These are phyloP conservation scores for Notocelia uddmanniana DNA, from an alignment of 2,888 invertebrate genomes.

Conservation along the genomic window DNA sequence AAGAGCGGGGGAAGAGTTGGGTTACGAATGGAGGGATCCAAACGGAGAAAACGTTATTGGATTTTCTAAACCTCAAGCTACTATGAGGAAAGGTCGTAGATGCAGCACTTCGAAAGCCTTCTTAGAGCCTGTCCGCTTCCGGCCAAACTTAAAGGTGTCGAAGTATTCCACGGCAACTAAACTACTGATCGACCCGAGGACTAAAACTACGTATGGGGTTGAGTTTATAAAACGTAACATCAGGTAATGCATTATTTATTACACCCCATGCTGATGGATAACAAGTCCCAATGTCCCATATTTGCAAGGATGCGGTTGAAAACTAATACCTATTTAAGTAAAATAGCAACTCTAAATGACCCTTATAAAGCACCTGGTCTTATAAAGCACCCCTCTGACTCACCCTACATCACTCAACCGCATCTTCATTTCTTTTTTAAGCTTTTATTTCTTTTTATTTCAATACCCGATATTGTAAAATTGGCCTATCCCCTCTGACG, in stretches of 20 bases:
- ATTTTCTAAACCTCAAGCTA: conserved; percentile 90
- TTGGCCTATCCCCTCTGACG: conserved; percentile 10
- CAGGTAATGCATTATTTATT: conserved; percentile 64
- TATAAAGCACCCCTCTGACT: not conserved
- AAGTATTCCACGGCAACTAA: conserved; percentile 89
- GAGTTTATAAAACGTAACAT: conserved; percentile 88
- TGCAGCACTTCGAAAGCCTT: conserved; percentile 94
- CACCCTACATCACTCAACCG: not conserved
- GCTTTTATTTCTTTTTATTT: conserved; percentile 24
- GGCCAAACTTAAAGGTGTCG: conserved; percentile 90
- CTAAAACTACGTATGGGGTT: conserved; percentile 88
- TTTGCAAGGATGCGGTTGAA: too few species aligned
- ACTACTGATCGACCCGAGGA: conserved; percentile 87
- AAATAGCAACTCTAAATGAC: too few species aligned
- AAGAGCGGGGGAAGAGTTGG: conserved; percentile 88
- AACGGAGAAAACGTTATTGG: conserved; percentile 88
- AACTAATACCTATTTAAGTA: too few species aligned
- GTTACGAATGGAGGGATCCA: conserved; percentile 90
- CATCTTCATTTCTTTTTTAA: conserved; percentile 16
- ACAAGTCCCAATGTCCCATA: too few species aligned
- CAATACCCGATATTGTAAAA: conserved; percentile 25
- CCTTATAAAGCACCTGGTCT: not conserved
- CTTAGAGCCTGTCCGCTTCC: conserved; percentile 87
- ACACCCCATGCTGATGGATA: not conserved
- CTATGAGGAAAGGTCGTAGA: conserved; percentile 89